Evolutionary conservation across 1,140 invertebrate species (phyloP).

Genomic region (Gonatopus flavifemur): DNA sequence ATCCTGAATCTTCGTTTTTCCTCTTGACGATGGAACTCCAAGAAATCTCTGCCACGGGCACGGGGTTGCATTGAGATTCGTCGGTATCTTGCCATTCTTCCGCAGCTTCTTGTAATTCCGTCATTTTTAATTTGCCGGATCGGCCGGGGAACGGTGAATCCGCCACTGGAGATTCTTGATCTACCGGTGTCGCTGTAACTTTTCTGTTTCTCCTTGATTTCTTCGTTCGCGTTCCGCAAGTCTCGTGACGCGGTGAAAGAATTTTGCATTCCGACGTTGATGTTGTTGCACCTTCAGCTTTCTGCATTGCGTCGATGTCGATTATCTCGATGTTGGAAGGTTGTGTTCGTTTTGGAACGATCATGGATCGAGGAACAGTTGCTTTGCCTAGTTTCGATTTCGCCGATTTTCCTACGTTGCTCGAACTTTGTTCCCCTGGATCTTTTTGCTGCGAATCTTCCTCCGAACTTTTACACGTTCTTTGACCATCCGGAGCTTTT

Average conservation of each 20-base stretch:
- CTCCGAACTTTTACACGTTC: background rate
- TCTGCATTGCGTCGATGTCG: conserved; percentile 45
- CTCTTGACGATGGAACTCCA: conserved; percentile 40
- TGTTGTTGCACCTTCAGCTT: conserved; percentile 28
- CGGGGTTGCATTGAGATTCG: background rate
- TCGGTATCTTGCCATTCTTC: background rate
- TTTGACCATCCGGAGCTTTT: conserved; percentile 23
- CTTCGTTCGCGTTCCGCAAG: conserved; percentile 12
- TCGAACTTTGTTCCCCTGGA: background rate
- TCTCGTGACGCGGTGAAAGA: conserved; percentile 11
- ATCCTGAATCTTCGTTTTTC: conserved; percentile 16
- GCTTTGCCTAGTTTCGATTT: too few species aligned
- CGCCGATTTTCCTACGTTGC: conserved; percentile 6
- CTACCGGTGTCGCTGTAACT: conserved; percentile 2
- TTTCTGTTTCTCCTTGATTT: conserved; percentile 30
- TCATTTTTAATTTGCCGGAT: conserved; percentile 2
- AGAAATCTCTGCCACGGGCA: conserved; percentile 11
- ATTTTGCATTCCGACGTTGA: conserved; percentile 38
- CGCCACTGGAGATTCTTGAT: conserved; percentile 6
- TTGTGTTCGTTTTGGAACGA: conserved; percentile 7
- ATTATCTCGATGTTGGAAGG: conserved; percentile 41
- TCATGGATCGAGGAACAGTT: background rate
- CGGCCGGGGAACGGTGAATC: background rate
- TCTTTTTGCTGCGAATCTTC: background rate
- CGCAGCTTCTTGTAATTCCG: conserved; percentile 16